Base-by-base conservation (phyloP, 2,797 vertebrate genomes). In the Siniperca scherzeri region DNA sequence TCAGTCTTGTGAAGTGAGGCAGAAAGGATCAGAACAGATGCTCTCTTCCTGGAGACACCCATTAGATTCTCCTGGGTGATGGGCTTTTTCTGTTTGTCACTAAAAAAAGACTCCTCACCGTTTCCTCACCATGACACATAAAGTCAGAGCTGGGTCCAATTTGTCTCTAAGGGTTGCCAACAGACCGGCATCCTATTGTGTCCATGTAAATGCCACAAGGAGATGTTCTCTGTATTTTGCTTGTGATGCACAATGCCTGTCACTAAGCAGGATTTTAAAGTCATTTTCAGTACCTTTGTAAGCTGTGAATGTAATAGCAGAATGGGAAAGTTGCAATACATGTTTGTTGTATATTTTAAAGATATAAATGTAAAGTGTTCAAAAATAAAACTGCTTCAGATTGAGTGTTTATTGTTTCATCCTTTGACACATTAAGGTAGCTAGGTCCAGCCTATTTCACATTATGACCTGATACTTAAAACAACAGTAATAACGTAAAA, bases 311-410 rank as follows among this genome's bases (percentile, higher is more conserved):
- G 79, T 90, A 79, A 77, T 27, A 30, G 38, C 52, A 72, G 19
- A 78, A 79, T 10, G 82, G 77, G 88, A 80, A 81, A 55, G 68
- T 70, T 92, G 87, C 84, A 91, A 85, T 87, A 80, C 12, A 62
- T 69, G 61, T 56, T 61, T 85, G 52, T 57, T 68, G 22, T 75
- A 53, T 74, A 62, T 81, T 82, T 84, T 69, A 40, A 71, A 84
- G 0, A 75, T 38, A 25, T 46, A 74, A 73, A 80, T 81, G 61
- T 50, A 33, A 81, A 71, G 62, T 62, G 40, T 86, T 44, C 42
- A 78, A 40, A 71, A 83, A 90, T 77, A 55, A 87, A 88, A 36
- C 36, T 4, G 40, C 40, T 76, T 61, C 10, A 62, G 36, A 53
- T 14, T 36, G 10, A 73, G 38, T 71, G 17, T 84, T 90, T 80